Evolutionary conservation across 2,113 vertebrate species (phyloP).

Genomic region (Chaenogobius annularis): DNA sequence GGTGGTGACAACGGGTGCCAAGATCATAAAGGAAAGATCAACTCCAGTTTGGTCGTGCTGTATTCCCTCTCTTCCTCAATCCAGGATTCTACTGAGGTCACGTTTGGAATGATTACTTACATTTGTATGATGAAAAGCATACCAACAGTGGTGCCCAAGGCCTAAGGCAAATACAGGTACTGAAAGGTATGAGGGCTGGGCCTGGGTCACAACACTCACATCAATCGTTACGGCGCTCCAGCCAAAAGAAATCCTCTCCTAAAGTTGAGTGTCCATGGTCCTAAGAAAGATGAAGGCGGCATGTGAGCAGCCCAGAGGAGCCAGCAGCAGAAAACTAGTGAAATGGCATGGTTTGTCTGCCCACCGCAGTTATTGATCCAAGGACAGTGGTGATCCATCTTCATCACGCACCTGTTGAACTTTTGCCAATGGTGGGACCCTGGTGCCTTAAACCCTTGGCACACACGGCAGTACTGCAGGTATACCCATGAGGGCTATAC

Average conservation of each 20-base stretch:
- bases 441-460: conserved; percentile 92
- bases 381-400: conserved; percentile 99
- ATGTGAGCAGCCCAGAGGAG: conserved; percentile 92
- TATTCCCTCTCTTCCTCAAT: conserved; percentile 99
- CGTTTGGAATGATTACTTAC: conserved; percentile 97
- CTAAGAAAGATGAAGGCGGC: conserved; percentile 95
- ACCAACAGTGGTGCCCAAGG: conserved; percentile 96
- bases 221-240: conserved; percentile 98
- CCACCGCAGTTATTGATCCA: conserved; percentile 99
- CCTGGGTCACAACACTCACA: conserved; percentile 86
- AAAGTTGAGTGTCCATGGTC: conserved; percentile 99
- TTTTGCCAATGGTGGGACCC: conserved; percentile 98
- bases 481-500: conserved; percentile 88
- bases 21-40: conserved; percentile 94
- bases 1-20: conserved; percentile 88
- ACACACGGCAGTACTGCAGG: conserved; percentile 95
- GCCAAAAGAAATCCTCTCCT: conserved; percentile 95
- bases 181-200: conserved; percentile 91
- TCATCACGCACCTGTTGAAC: conserved; percentile 99
- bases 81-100: conserved; percentile 98
- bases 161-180: conserved; percentile 94
- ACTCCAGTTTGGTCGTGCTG: conserved; percentile 97
- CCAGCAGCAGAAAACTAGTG: conserved; percentile 92
- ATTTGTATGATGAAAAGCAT: conserved; percentile 98
- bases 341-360: conserved; percentile 94